phyloP scores from a whole-genome alignment of 2,113 vertebrate species.

The Madoqua kirkii region DNA sequence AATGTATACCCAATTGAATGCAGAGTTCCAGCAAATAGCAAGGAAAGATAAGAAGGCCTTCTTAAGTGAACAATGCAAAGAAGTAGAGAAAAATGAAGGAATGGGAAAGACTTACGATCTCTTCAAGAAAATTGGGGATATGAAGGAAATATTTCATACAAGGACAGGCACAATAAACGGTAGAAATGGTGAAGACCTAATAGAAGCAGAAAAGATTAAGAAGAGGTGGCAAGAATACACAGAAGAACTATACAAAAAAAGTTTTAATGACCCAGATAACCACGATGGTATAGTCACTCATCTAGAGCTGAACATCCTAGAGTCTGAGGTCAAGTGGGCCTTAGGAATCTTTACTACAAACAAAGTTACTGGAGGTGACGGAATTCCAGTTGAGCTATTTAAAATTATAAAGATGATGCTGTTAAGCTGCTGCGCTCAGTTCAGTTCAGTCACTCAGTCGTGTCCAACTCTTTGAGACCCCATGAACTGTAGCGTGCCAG shows the following conservation, averaged over 20 bases:
- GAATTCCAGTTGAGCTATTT: not conserved
- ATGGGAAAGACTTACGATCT: not conserved
- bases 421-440: not conserved
- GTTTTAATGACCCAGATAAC: not conserved
- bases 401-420: not conserved
- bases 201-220: not conserved
- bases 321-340: not conserved
- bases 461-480: not conserved
- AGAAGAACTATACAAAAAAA: not conserved
- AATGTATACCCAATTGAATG: not conserved
- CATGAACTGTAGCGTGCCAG: not conserved
- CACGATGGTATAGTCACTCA: not conserved
- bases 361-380: not conserved
- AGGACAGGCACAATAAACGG: not conserved
- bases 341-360: not conserved
- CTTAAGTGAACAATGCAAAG: not conserved
- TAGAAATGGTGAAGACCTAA: not conserved
- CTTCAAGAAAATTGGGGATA: not conserved
- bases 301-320: not conserved
- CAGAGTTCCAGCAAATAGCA: not conserved
- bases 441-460: not conserved
- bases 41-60: not conserved
- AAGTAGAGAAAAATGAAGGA: not conserved
- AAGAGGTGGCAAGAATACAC: not conserved
- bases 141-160: not conserved